These are phyloP conservation scores for Petroica traversi DNA, from an alignment of 2,113 vertebrate genomes.

Conservation along the genomic window DNA sequence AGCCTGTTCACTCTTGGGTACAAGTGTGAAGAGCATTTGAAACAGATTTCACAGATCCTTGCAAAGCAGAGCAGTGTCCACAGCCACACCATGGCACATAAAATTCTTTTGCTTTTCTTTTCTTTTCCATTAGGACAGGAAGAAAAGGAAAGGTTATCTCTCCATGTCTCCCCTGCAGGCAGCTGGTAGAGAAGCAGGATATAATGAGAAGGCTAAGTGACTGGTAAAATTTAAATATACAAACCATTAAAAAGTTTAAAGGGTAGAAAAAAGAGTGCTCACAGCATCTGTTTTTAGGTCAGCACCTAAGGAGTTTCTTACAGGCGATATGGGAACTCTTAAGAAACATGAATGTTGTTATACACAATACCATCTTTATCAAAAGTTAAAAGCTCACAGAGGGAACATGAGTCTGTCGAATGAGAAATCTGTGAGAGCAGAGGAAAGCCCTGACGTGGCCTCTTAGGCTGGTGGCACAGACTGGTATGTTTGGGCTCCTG, in stretches of 20 bases:
- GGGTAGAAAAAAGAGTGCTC: neutral
- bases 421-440: neutral
- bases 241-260: conserved; percentile 3
- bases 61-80: neutral
- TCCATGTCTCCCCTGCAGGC: neutral
- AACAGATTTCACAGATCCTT: neutral
- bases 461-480: neutral
- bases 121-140: neutral
- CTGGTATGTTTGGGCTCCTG: neutral
- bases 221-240: conserved; percentile 31
- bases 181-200: neutral
- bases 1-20: neutral
- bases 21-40: neutral
- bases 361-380: conserved; percentile 28
- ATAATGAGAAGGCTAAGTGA: neutral
- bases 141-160: neutral
- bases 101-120: neutral
- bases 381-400: neutral
- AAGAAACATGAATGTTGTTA: neutral
- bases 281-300: conserved; percentile 9
- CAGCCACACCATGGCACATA: neutral
- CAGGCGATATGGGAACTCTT: neutral
- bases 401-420: neutral
- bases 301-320: conserved; percentile 16
- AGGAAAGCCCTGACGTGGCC: neutral